Evolutionary conservation across 2,888 invertebrate species (phyloP).

Genomic region (Dorcus hopei): DNA sequence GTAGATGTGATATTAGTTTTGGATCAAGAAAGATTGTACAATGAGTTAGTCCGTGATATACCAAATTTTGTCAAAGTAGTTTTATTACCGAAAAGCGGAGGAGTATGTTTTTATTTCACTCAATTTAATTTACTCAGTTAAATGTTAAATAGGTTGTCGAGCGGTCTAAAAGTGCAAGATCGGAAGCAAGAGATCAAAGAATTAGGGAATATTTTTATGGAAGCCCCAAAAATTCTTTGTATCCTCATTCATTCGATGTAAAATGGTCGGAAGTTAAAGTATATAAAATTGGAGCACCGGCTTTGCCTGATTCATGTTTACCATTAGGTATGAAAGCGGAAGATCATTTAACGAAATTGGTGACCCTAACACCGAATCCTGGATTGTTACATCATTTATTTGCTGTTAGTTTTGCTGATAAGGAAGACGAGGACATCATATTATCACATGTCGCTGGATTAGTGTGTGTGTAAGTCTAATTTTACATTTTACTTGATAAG

Average conservation of each 20-base stretch:
- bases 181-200: constrained; percentile 73
- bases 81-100: constrained; percentile 92
- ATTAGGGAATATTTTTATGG: constrained; percentile 97
- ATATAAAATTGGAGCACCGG: constrained; percentile 91
- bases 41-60: constrained; percentile 90
- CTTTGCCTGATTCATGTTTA: constrained; percentile 92
- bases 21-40: constrained; percentile 94
- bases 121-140: constrained; percentile 3
- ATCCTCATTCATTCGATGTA: constrained; percentile 93
- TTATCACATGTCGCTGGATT: constrained; percentile 87
- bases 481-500: not conserved
- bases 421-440: constrained; percentile 79
- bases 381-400: constrained; percentile 84
- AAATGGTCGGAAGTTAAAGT: constrained; percentile 87
- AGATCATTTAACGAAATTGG: constrained; percentile 88
- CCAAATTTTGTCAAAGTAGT: constrained; percentile 91
- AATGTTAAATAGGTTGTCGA: constrained; percentile 71
- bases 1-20: constrained; percentile 93
- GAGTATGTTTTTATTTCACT: constrained; percentile 59
- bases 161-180: constrained; percentile 67
- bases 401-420: constrained; percentile 83
- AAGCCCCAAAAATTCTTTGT: constrained; percentile 63
- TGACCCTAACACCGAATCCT: constrained; percentile 72
- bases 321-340: constrained; percentile 93
- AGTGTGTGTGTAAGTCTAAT: constrained; percentile 78